phyloP scores from a whole-genome alignment of 2,888 invertebrate genomes.

The Blomia tropicalis region DNA sequence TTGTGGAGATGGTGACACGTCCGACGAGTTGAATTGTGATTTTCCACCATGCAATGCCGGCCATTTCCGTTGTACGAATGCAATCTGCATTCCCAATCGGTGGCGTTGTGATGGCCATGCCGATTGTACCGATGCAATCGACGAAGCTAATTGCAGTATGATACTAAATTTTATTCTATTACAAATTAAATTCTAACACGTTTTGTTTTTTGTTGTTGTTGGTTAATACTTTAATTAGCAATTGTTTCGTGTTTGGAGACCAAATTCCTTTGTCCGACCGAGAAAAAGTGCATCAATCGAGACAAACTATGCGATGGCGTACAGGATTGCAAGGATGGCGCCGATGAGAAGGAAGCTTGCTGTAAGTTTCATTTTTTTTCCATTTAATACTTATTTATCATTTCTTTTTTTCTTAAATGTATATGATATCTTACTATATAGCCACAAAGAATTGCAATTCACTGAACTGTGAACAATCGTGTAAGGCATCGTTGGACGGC shows the following conservation, averaged over 20 bases:
- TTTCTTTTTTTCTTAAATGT: not conserved
- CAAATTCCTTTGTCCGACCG: constrained; percentile 71
- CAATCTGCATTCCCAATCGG: constrained; percentile 67
- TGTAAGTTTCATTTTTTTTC: constrained; percentile 47
- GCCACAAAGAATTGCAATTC: constrained; percentile 65
- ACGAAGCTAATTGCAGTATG: constrained; percentile 61
- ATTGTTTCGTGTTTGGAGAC: constrained; percentile 71
- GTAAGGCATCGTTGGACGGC: constrained; percentile 71
- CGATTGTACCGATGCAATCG: constrained; percentile 80
- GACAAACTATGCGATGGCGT: constrained; percentile 77
- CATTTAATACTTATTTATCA: not conserved
- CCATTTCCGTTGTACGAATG: constrained; percentile 81
- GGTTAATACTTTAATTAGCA: constrained; percentile 37
- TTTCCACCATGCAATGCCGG: constrained; percentile 73
- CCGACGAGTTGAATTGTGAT: constrained; percentile 74
- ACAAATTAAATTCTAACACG: not conserved
- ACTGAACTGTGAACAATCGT: constrained; percentile 73
- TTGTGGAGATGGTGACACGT: constrained; percentile 61
- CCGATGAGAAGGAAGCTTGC: constrained; percentile 72
- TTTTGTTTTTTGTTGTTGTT: not conserved
- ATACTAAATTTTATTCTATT: not conserved
- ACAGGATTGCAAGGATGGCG: constrained; percentile 72
- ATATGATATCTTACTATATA: no score
- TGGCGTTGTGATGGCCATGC: constrained; percentile 42
- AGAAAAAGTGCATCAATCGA: constrained; percentile 70